phyloP scores from a whole-genome alignment of 2,797 vertebrate species.

The Mormyrops attenuatus region DNA sequence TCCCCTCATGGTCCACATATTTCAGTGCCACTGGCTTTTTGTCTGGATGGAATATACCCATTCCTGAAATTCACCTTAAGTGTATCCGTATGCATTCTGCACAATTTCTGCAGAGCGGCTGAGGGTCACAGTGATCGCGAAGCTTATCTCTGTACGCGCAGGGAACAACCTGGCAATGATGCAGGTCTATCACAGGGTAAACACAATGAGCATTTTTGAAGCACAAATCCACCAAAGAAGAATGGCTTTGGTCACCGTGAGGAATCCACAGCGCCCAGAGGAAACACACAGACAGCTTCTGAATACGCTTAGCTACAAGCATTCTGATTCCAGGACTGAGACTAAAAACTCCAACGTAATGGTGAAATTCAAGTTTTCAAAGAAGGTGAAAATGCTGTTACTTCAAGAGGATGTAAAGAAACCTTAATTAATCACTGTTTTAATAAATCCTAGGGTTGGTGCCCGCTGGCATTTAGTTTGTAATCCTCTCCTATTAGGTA shows the following conservation, averaged over 20 bases:
- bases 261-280: not conserved
- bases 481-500: constrained; percentile 16
- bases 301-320: not conserved
- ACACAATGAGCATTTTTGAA: not conserved
- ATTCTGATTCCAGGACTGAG: not conserved
- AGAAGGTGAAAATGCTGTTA: not conserved
- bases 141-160: not conserved
- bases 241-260: not conserved
- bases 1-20: not conserved
- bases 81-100: not conserved
- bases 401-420: constrained; percentile 5
- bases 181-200: not conserved
- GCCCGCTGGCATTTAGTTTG: constrained; percentile 12
- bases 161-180: not conserved
- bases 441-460: constrained; percentile 18
- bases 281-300: not conserved
- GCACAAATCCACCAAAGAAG: not conserved
- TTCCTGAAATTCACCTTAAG: not conserved
- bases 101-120: not conserved
- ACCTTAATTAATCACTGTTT: constrained; percentile 15
- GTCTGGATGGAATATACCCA: not conserved
- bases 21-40: not conserved
- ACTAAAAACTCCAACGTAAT: not conserved
- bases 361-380: not conserved
- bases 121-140: not conserved